Base-by-base conservation (phyloP, 2,888 invertebrate species). In the Hypomecis punctinalis region DNA sequence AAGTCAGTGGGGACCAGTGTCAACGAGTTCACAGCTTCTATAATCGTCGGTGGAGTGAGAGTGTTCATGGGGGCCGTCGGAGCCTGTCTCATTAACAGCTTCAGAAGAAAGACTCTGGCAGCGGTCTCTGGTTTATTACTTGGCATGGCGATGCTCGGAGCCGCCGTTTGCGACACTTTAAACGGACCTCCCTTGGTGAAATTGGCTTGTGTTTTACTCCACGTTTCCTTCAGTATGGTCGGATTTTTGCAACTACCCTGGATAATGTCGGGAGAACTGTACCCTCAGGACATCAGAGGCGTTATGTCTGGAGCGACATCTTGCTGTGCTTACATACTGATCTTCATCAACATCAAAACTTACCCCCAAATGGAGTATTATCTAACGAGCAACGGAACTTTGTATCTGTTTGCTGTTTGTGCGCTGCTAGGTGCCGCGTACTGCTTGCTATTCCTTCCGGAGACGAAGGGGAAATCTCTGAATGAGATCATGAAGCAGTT, bases 261-360 rank as follows among this genome's bases (percentile, higher is more conserved):
- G 96, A 94, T 96, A 37, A 94, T 96, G 94, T 96, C 95, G 0
- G 96, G 96, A 0, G 96, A 96, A 76, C 79, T 96, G 48, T 96
- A 96, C 74, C 96, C 96, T 2, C 90, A 96, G 68, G 93, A 94
- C 63, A 95, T 95, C 2, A 88, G 96, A 71, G 95, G 96, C 0
- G 94, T 95, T 0, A 94, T 96, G 94, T 94, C 95, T 0, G 96
- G 96, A 0, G 85, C 96, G 0, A 96, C 96, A 0, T 94, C 96
- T 0, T 95, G 96, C 61, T 94, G 96, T 56, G 96, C 95, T 0
- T 96, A 96, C 74, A 83, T 95, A 3, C 90, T 96, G 10, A 95
- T 96, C 42, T 96, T 96, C 83, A 91, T 94, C 45, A 95, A 95
- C 54, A 95, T 96, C 37, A 96, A 96, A 81, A 94, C 95, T 0